Conservation (phyloP, 2,113 vertebrate species). For the Lonchura striata region DNA sequence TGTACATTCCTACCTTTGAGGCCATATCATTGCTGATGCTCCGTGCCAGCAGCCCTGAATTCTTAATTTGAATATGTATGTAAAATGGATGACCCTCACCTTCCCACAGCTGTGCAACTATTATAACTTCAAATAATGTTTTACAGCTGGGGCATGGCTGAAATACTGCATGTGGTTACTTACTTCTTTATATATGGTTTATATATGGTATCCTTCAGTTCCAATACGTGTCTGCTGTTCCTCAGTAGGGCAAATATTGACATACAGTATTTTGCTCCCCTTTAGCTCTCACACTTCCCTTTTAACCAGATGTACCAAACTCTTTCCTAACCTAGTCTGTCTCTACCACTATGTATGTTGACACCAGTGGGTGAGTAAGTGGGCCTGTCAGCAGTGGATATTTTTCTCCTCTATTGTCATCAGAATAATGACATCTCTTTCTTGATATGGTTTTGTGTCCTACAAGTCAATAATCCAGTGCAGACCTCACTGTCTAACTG, state of each 20-base stretch:
- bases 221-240: constrained; percentile 64
- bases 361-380: constrained; percentile 67
- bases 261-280: constrained; percentile 54
- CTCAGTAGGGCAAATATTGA: constrained; percentile 68
- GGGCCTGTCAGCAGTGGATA: constrained; percentile 68
- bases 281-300: constrained; percentile 60
- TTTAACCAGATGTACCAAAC: constrained; percentile 67
- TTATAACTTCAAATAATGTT: constrained; percentile 72
- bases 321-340: constrained; percentile 59
- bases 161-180: constrained; percentile 68
- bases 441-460: constrained; percentile 70
- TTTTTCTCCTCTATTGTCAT: constrained; percentile 64
- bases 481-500: constrained; percentile 62
- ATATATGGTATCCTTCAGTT: constrained; percentile 64
- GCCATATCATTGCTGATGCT: constrained; percentile 24
- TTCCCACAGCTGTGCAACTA: constrained; percentile 61
- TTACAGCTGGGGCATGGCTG: constrained; percentile 71
- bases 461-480: constrained; percentile 55
- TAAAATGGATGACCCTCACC: constrained; percentile 62
- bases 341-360: constrained; percentile 50
- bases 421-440: constrained; percentile 73
- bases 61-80: constrained; percentile 74
- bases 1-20: constrained; percentile 49
- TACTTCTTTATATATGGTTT: constrained; percentile 45
- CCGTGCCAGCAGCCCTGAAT: constrained; percentile 59